These are phyloP conservation scores for Battus philenor DNA, from an alignment of 1,140 invertebrate species.

Conservation along the genomic window DNA sequence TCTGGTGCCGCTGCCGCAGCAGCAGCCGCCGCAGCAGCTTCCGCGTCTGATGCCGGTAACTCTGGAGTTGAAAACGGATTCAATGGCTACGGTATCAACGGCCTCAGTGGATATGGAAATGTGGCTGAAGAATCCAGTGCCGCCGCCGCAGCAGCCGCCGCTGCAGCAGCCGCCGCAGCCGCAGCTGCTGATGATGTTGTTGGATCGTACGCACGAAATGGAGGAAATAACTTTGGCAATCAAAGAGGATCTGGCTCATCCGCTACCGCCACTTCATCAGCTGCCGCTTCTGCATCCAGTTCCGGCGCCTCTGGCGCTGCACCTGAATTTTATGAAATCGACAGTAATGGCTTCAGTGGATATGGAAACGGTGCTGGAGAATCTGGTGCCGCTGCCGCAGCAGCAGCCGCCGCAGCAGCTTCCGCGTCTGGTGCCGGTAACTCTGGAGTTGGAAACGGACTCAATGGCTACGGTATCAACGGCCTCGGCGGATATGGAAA, in stretches of 20 bases:
- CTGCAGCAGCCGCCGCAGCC: no score
- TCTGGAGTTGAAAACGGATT: background rate
- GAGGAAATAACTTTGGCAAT: no score
- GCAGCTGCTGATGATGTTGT: no score
- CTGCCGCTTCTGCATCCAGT: background rate
- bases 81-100: no score
- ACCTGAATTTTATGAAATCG: no score
- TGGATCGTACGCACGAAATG: no score
- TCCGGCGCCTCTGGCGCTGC: background rate
- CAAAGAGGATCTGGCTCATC: no score
- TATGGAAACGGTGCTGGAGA: constrained; percentile 5
- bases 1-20: background rate
- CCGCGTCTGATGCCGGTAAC: background rate
- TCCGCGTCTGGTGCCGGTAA: background rate
- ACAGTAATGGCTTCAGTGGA: no score
- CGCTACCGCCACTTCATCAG: background rate
- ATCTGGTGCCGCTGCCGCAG: background rate
- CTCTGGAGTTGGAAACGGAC: background rate
- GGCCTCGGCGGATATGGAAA: background rate
- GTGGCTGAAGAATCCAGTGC: no score
- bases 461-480: no score
- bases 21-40: background rate
- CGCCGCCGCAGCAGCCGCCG: no score
- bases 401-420: constrained; percentile 8
- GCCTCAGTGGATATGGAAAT: no score